These are phyloP conservation scores for Buceros bicornis DNA, from an alignment of 2,797 vertebrate genomes.

Conservation along the genomic window DNA sequence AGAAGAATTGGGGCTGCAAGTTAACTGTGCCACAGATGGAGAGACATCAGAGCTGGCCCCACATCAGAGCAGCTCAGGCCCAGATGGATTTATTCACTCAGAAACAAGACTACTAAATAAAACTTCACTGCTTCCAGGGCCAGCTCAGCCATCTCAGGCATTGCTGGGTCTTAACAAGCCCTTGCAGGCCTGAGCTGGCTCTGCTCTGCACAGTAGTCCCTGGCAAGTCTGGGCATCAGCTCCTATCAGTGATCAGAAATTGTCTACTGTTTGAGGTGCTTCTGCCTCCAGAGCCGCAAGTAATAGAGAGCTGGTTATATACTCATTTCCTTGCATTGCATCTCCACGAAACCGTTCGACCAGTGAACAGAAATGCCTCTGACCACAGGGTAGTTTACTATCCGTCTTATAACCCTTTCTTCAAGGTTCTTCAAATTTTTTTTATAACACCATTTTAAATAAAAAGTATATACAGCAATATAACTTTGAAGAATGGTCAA, in stretches of 20 bases:
- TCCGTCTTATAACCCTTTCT: neutral
- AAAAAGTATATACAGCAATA: neutral
- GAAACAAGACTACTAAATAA: conserved; percentile 3
- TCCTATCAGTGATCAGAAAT: neutral
- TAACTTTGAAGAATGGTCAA: neutral
- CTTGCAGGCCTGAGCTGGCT: neutral
- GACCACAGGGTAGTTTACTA: neutral
- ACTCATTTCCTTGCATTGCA: neutral
- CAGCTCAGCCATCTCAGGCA: neutral
- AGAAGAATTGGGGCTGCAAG: neutral
- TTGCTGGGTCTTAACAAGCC: neutral
- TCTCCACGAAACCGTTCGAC: neutral
- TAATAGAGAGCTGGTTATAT: neutral
- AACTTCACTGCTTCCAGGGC: neutral
- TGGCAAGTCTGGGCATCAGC: neutral
- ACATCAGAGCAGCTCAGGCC: neutral
- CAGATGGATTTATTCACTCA: neutral
- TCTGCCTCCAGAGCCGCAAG: neutral
- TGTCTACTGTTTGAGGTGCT: neutral
- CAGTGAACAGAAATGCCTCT: neutral
- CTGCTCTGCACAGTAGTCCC: neutral
- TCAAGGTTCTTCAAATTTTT: neutral
- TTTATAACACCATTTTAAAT: neutral
- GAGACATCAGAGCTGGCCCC: conserved; percentile 8
- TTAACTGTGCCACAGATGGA: conserved; percentile 14